phyloP scores from a whole-genome alignment of 2,888 invertebrate species.

The Acrocera orbiculus region DNA sequence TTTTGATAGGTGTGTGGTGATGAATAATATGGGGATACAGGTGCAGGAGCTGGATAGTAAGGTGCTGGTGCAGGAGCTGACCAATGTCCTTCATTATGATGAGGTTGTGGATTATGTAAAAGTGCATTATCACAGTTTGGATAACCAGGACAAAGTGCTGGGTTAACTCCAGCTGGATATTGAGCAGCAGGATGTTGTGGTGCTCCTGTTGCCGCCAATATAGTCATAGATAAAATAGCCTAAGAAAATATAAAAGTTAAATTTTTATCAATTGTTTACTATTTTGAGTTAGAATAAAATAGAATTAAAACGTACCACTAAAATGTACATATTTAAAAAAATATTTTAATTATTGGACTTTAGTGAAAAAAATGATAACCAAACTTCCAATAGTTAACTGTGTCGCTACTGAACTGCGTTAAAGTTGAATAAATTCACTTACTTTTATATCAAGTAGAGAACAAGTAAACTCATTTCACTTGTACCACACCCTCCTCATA shows the following conservation, averaged over 20 bases:
- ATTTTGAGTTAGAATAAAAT: no score
- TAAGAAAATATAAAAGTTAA: conserved; percentile 12
- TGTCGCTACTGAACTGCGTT: conserved; percentile 27
- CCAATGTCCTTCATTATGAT: conserved; percentile 18
- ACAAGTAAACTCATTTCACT: no score
- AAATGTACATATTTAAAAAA: conserved; percentile 24
- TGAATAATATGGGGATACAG: conserved; percentile 4
- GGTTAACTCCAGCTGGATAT: conserved; percentile 34
- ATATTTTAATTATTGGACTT: conserved; percentile 23
- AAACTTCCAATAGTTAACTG: conserved; percentile 32
- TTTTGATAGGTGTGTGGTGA: conserved; percentile 12
- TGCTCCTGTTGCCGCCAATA: conserved; percentile 24
- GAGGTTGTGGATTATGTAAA: conserved; percentile 26
- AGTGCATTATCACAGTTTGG: conserved; percentile 35
- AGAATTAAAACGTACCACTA: conserved; percentile 25
- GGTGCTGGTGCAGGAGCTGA: conserved; percentile 20
- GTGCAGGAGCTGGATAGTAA: conserved; percentile 14
- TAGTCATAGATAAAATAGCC: conserved; percentile 23
- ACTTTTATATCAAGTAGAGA: conserved; percentile 26
- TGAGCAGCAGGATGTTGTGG: conserved; percentile 31
- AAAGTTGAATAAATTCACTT: conserved; percentile 17
- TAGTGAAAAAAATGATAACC: conserved; percentile 20
- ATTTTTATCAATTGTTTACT: no score
- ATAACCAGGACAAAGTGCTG: conserved; percentile 33
- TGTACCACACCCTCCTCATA: no score